A percentile compares a stretch with the other conserved stretches of the same genome.
Conservation (phyloP, 2,888 invertebrate species). For the Frankliniella intonsa region DNA sequence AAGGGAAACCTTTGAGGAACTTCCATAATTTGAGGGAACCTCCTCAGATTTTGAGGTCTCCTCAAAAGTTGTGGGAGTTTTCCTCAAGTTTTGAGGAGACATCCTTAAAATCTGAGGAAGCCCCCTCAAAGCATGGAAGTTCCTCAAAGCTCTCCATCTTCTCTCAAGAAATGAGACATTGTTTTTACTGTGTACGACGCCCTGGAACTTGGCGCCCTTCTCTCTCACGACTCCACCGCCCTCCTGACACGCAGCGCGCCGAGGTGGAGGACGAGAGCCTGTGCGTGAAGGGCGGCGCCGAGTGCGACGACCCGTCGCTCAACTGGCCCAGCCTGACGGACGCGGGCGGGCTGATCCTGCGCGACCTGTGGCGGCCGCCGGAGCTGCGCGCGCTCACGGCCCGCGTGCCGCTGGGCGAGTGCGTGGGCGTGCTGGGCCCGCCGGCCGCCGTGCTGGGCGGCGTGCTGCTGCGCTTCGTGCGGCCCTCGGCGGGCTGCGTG, state of each 20-base stretch:
- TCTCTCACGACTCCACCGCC: not conserved
- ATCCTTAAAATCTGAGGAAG: too few species aligned
- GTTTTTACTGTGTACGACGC: too few species aligned
- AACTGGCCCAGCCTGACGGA: constrained; percentile 19
- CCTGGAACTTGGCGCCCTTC: not conserved
- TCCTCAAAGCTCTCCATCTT: too few species aligned
- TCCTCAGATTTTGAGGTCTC: too few species aligned
- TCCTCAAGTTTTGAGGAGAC: too few species aligned
- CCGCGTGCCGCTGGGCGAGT: constrained; percentile 2
- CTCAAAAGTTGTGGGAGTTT: too few species aligned
- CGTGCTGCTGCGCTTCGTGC: constrained; percentile 5
- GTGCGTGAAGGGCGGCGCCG: constrained; percentile 1
- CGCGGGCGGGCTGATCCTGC: not conserved
- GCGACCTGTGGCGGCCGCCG: constrained; percentile 1
- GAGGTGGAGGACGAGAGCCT: constrained; percentile 14
- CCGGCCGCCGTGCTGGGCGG: not conserved
- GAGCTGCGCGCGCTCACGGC: constrained; percentile 14
- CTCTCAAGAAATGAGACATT: too few species aligned
- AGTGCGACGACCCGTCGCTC: constrained; percentile 1
- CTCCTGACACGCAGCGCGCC: not conserved
- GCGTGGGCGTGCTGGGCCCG: constrained; percentile 9
- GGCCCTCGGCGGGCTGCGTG: not conserved
- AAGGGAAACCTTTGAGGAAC: too few species aligned
- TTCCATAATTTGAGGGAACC: too few species aligned
- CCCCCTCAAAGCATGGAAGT: too few species aligned